Evolutionary conservation across 2,888 invertebrate genomes (phyloP).

Genomic region (Cryptocheilus praepositus): DNA sequence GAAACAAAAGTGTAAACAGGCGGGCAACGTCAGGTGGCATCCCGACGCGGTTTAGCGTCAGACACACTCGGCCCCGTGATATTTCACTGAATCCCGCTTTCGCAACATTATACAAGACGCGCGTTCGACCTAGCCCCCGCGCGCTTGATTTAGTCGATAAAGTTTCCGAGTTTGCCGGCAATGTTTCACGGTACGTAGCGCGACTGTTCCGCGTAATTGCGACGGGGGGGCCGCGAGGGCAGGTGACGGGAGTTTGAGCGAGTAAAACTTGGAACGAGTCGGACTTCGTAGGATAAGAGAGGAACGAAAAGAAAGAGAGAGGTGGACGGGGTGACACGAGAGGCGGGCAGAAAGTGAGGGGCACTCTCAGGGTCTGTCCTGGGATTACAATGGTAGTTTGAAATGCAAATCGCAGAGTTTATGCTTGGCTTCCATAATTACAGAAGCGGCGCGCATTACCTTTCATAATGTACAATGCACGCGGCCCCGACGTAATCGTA

Average conservation of each 20-base stretch:
- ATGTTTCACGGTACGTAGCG: too few species aligned
- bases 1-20: too few species aligned
- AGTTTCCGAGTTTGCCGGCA: too few species aligned
- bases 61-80: too few species aligned
- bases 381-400: constrained; percentile 48
- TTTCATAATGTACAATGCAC: constrained; percentile 44
- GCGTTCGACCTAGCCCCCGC: too few species aligned
- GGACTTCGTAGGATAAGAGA: neutral
- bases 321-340: neutral
- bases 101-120: too few species aligned
- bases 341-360: constrained; percentile 4
- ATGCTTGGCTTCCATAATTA: constrained; percentile 55
- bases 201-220: constrained; percentile 6
- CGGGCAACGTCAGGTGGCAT: too few species aligned
- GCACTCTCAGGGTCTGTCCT: constrained; percentile 6
- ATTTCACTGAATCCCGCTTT: too few species aligned
- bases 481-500: constrained; percentile 39
- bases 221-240: neutral
- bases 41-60: too few species aligned
- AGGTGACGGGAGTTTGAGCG: neutral
- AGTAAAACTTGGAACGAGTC: neutral
- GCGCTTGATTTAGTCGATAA: too few species aligned
- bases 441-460: constrained; percentile 50
- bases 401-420: constrained; percentile 57
- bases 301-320: constrained; percentile 9